A percentile compares a stretch with the other conserved stretches of the same genome.
phyloP scores from a whole-genome alignment of 1,140 invertebrate genomes.

The Bombus terrestris region DNA sequence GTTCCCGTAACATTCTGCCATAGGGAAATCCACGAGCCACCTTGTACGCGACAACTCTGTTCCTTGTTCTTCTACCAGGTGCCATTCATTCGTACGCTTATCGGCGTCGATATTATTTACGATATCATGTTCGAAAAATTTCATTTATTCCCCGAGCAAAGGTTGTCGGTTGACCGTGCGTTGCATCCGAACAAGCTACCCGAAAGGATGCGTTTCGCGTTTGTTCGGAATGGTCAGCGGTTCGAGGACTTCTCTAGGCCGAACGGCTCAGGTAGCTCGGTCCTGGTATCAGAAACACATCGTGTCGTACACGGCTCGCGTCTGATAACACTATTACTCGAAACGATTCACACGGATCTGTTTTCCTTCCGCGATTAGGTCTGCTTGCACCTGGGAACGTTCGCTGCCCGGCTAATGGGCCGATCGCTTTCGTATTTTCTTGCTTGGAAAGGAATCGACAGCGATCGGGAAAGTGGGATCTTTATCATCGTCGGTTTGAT shows the following conservation, averaged over 20 bases:
- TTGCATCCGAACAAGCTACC: background rate
- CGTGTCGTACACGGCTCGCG: constrained; percentile 76
- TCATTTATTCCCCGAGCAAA: background rate
- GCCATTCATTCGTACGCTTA: background rate
- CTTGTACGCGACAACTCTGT: no score
- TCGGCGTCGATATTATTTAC: background rate
- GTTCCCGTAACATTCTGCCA: background rate
- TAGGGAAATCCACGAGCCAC: constrained; percentile 41
- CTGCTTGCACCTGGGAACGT: constrained; percentile 32
- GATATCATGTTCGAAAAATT: background rate
- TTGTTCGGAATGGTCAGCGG: constrained; percentile 52
- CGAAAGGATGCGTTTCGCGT: background rate
- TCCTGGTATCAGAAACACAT: constrained; percentile 78
- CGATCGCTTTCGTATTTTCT: background rate
- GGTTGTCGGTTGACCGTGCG: background rate
- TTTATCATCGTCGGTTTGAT: constrained; percentile 12
- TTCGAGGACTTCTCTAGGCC: constrained; percentile 60
- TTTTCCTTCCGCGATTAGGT: constrained; percentile 54
- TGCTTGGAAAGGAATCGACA: background rate
- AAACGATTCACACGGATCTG: constrained; percentile 68
- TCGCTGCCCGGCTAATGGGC: background rate
- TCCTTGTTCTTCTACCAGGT: background rate
- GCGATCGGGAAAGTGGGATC: no score
- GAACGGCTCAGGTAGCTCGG: constrained; percentile 68
- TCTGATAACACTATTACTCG: constrained; percentile 78